Conservation (phyloP, 2,113 vertebrate genomes). For the Dinomys branickii region DNA sequence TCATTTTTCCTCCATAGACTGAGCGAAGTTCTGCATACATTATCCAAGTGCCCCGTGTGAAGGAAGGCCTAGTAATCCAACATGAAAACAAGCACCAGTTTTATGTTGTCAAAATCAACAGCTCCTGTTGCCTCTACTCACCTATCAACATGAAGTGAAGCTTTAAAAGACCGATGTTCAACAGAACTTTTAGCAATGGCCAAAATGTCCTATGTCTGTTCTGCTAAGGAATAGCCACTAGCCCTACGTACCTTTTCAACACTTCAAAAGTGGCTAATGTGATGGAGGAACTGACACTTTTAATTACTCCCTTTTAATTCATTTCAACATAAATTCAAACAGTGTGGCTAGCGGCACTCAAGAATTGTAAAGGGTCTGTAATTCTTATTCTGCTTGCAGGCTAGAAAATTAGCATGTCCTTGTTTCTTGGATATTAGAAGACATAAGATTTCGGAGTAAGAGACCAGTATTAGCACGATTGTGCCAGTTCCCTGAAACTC, state of each 20-base stretch:
- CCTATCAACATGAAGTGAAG: background rate
- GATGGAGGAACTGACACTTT: background rate
- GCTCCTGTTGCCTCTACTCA: background rate
- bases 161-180: background rate
- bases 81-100: background rate
- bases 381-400: background rate
- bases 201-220: background rate
- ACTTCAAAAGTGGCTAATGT: background rate
- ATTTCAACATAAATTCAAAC: constrained; percentile 5
- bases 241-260: background rate
- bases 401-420: background rate
- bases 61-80: background rate
- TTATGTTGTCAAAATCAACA: background rate
- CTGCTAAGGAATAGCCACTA: background rate
- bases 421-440: background rate
- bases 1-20: background rate
- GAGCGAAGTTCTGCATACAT: background rate
- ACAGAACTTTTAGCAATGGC: background rate
- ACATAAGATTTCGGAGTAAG: background rate
- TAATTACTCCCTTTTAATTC: background rate
- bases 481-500: background rate
- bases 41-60: background rate
- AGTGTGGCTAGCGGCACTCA: background rate
- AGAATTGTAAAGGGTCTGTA: background rate
- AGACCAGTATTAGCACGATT: background rate